These are phyloP conservation scores for Centruroides vittatus DNA, from an alignment of 1,140 invertebrate genomes.

Conservation along the genomic window DNA sequence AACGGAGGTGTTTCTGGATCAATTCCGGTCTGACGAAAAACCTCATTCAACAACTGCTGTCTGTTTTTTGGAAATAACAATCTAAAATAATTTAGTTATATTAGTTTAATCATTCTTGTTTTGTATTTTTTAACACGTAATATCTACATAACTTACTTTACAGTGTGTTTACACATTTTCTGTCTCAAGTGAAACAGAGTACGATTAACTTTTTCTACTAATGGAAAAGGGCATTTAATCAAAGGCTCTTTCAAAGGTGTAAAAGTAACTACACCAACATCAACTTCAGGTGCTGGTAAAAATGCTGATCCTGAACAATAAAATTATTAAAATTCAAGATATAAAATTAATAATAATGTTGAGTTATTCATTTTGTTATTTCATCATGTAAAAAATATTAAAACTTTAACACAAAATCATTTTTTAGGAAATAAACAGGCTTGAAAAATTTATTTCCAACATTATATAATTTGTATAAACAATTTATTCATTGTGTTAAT, in stretches of 20 bases:
- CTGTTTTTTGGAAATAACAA: conserved; percentile 61
- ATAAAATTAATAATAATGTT: no score
- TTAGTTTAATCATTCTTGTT: no score
- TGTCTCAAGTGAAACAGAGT: conserved; percentile 75
- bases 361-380: no score
- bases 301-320: conserved; percentile 52
- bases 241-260: conserved; percentile 59
- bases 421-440: no score
- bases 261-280: conserved; percentile 86
- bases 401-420: no score
- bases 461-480: no score
- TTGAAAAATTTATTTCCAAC: no score
- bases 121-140: no score
- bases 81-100: conserved; percentile 15
- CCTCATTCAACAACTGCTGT: conserved; percentile 45
- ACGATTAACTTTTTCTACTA: conserved; percentile 80
- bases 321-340: no score
- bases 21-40: conserved; percentile 58
- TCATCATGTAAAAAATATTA: no score
- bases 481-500: no score
- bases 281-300: conserved; percentile 85
- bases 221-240: conserved; percentile 58
- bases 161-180: conserved; percentile 58
- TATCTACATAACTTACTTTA: conserved; percentile 32
- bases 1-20: conserved; percentile 38